Evolutionary conservation across 2,113 vertebrate species (phyloP), one percentile per base, ranked within the genome.

Genomic region (Drymodes brunneopygia): DNA sequence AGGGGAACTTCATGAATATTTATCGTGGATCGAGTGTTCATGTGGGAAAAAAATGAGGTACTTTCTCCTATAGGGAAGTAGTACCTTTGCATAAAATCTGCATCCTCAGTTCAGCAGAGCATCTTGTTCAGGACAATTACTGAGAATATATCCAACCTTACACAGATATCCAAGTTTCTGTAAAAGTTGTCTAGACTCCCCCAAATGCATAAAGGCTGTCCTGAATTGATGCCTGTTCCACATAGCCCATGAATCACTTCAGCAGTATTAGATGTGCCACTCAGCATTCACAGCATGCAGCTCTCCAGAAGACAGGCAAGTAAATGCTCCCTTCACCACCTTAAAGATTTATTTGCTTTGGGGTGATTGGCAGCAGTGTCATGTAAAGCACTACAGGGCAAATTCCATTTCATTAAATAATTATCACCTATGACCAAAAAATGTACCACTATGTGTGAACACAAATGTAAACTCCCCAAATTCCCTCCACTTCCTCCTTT

Each of bases 351-450:
- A 50, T 90, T 89, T 87, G 71, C 45, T 86, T 90, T 93, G 72
- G 6, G 4, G 50, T 92, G 77, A 95, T 69, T 92, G 95, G 84
- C 88, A 71, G 71, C 21, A 51, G 64, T 86, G 48, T 84, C 48
- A 82, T 44, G 51, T 64, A 82, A 81, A 85, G 83, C 65, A 89
- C 50, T 53, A 86, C 75, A 8, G 12, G 86, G 66, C 31, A 94
- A 86, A 93, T 67, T 95, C 79, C n/a, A 53, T 86, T 81, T 70
- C 73, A 89, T 95, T 88, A 93, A 94, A 86, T 91, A 95, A 95
- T 87, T 91, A 92, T 78, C 91, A 85, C 67, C 16, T 74, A 58
- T 15, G 54, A 71, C 88, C 53, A 78, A 88, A 96, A 94, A 92
- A 86, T 89, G 87, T 56, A 56, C 57, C 77, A 50, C 67, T 77